These are phyloP conservation scores for Acromyrmex heyeri DNA, from an alignment of 1,140 invertebrate genomes.

Conservation along the genomic window DNA sequence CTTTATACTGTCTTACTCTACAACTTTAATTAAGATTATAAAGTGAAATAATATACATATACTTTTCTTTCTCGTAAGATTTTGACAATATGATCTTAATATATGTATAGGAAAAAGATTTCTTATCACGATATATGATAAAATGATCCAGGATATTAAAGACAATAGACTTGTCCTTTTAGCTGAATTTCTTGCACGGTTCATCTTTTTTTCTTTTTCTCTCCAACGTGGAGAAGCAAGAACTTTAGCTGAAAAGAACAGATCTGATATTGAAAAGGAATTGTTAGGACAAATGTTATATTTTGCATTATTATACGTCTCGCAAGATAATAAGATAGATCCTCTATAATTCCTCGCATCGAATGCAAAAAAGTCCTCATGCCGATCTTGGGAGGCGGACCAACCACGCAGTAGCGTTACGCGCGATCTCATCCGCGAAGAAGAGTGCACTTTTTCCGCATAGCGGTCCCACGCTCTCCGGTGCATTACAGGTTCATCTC, in stretches of 20 bases:
- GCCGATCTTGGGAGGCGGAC: background rate
- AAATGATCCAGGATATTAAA: background rate
- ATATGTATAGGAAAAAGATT: background rate
- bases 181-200: too few species aligned
- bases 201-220: too few species aligned
- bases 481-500: constrained; percentile 77
- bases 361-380: constrained; percentile 1
- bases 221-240: too few species aligned
- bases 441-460: constrained; percentile 54
- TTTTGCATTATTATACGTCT: background rate
- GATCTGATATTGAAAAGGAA: background rate
- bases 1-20: too few species aligned
- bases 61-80: too few species aligned
- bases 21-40: too few species aligned
- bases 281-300: background rate
- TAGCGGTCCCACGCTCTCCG: constrained; percentile 76
- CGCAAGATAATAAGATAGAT: background rate
- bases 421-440: constrained; percentile 53
- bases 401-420: constrained; percentile 30
- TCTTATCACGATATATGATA: background rate
- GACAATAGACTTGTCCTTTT: too few species aligned
- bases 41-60: too few species aligned
- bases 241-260: too few species aligned
- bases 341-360: constrained; percentile 13
- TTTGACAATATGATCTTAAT: background rate